phyloP scores from a whole-genome alignment of 2,888 invertebrate species.

The Dolomedes plantarius region DNA sequence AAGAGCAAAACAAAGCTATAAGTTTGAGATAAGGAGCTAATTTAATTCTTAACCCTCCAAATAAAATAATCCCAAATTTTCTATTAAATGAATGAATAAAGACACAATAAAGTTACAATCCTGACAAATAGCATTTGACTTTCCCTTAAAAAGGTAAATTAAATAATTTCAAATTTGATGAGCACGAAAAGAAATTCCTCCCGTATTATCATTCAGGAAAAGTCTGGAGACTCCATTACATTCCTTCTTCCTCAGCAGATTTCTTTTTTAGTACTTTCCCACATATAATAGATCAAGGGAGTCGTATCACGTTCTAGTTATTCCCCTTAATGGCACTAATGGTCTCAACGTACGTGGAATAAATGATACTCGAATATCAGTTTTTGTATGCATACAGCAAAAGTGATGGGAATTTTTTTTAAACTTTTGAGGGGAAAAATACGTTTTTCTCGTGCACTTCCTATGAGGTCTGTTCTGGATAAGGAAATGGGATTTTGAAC shows the following conservation, averaged over 20 bases:
- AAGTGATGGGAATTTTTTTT: background rate
- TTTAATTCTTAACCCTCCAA: too few species aligned
- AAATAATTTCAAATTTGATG: background rate
- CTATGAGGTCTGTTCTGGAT: too few species aligned
- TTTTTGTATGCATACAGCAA: background rate
- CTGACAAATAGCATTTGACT: too few species aligned
- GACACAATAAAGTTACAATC: too few species aligned
- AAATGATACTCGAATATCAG: constrained; percentile 44
- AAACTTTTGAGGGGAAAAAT: background rate
- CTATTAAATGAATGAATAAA: too few species aligned
- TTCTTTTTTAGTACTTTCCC: background rate
- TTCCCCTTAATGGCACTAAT: constrained; percentile 64
- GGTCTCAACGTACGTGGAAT: constrained; percentile 53
- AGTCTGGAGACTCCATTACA: background rate
- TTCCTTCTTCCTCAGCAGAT: background rate
- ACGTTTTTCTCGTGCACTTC: too few species aligned
- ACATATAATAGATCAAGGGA: constrained; percentile 12
- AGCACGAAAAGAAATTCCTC: background rate
- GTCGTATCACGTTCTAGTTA: constrained; percentile 49
- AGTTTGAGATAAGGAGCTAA: too few species aligned
- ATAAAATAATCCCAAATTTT: too few species aligned
- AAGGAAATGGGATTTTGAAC: too few species aligned
- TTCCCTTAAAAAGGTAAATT: too few species aligned
- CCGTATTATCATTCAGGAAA: background rate
- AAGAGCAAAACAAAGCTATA: too few species aligned